Base-by-base conservation (phyloP, 1,140 invertebrate genomes). In the Hermetia illucens region DNA sequence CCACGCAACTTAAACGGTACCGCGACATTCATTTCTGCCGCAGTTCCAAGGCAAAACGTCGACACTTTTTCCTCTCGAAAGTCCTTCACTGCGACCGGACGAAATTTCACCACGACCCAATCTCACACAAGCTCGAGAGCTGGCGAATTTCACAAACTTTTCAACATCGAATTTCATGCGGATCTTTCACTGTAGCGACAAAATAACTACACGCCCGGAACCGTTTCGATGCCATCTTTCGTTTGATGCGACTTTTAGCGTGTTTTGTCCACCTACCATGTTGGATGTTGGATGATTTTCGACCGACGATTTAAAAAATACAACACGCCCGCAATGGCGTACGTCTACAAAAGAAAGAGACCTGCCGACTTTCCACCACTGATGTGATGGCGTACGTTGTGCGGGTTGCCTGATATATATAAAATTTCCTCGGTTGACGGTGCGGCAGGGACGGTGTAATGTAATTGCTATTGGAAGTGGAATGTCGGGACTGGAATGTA, bases 261-360 rank as follows among this genome's bases (percentile, higher is more conserved):
- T n/a, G n/a, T n/a, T n/a, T n/a, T n/a, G n/a, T n/a, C n/a, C 57
- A 75, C 82, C 65, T 71, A 83, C 82, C 82, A 85, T 85, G 64
- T 77, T 83, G 77, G 82, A 84, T 85, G 82, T 75, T 78, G 71
- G 65, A 59, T 61, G 80, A 85, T 84, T 75, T 71, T 68, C 59
- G 70, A 67, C 65, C 50, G 38, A 46, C 66, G 66, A 66, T 64
- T 68, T 63, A 64, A 66, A 73, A 74, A 72, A 71, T 64, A 79
- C 75, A 70, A 78, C 78, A 76, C 77, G 76, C 75, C 77, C 77
- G 72, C 73, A 72, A 79, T 79, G 79, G 79, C 79, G 77, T 76
- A 79, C 75, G 75, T 76, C 74, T 76, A 66, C 66, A 69, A 68
- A 71, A 68, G 64, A 64, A 66, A 57, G 58, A 62, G 45, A 33